phyloP scores from a whole-genome alignment of 2,113 vertebrate genomes.

The Camelus dromedarius region DNA sequence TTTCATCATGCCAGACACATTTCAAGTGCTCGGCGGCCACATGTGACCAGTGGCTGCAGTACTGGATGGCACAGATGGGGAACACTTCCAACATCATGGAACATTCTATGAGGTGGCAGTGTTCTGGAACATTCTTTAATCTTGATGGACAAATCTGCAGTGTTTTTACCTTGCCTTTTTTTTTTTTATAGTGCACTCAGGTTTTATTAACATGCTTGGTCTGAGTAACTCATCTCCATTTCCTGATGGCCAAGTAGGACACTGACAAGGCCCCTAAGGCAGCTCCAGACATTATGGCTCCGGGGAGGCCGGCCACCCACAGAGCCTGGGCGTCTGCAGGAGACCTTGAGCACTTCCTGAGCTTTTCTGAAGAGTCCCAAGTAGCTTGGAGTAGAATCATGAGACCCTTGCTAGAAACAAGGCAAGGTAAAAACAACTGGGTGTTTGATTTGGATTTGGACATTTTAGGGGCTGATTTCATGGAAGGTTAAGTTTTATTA shows the following conservation, averaged over 20 bases:
- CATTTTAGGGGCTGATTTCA: neutral
- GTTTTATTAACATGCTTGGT: slow-evolving; percentile 57
- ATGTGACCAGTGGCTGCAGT: neutral
- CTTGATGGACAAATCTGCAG: neutral
- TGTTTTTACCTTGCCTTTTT: neutral
- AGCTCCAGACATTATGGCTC: neutral
- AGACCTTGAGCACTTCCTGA: neutral
- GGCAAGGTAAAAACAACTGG: no score
- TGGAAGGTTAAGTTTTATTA: neutral
- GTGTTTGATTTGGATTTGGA: neutral
- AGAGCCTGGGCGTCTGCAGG: neutral
- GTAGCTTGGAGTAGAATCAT: no score
- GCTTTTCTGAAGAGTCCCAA: no score
- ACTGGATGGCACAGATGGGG: neutral
- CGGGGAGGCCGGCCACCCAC: slow-evolving; percentile 35
- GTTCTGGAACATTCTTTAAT: neutral
- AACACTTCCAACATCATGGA: neutral
- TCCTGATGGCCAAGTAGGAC: slow-evolving; percentile 7
- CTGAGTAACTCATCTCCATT: neutral
- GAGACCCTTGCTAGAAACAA: no score
- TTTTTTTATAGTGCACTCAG: no score
- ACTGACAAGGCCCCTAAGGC: neutral
- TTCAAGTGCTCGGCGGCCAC: neutral
- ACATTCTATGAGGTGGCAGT: neutral
- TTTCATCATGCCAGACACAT: neutral